Evolutionary conservation across 2,888 invertebrate genomes (phyloP), one percentile per base, ranked within the genome.

Genomic region (Eulithis prunata): DNA sequence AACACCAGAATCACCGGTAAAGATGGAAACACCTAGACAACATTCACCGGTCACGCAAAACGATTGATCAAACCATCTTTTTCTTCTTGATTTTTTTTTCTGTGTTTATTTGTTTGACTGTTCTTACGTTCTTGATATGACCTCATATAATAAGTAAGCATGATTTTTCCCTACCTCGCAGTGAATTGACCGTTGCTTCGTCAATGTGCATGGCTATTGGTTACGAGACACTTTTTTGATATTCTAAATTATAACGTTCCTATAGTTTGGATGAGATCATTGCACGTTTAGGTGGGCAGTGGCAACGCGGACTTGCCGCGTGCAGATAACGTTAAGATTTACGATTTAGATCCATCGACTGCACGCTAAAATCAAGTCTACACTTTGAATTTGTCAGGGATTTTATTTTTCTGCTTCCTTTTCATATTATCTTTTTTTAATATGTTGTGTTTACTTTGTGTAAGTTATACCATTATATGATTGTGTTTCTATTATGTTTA

Each of bases 101-200:
- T 78, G 77, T 86, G 79, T 73, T 80, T 59, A 79, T 84, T 82
- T 77, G 76, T 80, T 80, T 79, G 78, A 81, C 73, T 70, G 76
- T 60, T 57, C 52, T 14, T 55, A 45, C 60, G 38, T 38, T 36
- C 14, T 68, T 83, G 69, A 79, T 77, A 78, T 81, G 90, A 90
- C 90, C 88, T 90, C 89, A 88, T 90, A 91, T 90, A 90, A 90
- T 88, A 85, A 80, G 91, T 88, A 85, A 80, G 91, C 92, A 92
- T 92, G 91, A 59, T 77, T 77, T 21, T 77, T 76, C 78, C 84
- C 80, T 80, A 78, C 73, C 72, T 75, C 76, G 74, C 75, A 64
- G 69, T 82, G 75, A 75, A 75, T 78, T 80, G 71, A 82, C 78
- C 75, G 78, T 84, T 75, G 90, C 87, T 90, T 90, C 72, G 78